Percentiles rank a stretch among this genome's conserved stretches.
These are phyloP conservation scores for Darevskia nairensis DNA, from an alignment of 2,797 vertebrate species.

Conservation along the genomic window DNA sequence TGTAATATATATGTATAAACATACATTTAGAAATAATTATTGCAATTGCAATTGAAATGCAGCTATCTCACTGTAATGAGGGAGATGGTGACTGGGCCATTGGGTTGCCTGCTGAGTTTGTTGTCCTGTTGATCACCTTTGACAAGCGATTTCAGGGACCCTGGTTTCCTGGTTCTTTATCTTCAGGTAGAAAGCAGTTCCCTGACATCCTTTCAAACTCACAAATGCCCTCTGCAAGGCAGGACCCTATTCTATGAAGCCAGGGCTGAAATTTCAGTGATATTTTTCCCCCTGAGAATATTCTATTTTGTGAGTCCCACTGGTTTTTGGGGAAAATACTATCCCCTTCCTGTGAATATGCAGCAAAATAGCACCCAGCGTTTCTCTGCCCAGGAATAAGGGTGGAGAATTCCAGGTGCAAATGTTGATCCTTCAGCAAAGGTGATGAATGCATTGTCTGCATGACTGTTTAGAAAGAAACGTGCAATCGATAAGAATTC, in stretches of 20 bases:
- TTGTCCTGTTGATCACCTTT: background rate
- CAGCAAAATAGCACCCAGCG: too few species aligned
- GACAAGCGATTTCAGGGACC: background rate
- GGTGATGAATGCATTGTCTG: slow-evolving; percentile 7
- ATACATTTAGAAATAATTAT: background rate
- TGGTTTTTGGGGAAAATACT: background rate
- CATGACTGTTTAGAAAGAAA: slow-evolving; percentile 50
- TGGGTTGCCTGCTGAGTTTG: background rate
- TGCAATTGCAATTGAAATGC: background rate
- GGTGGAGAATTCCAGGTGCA: slow-evolving; percentile 13
- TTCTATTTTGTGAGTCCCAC: background rate
- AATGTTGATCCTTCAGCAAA: slow-evolving; percentile 26
- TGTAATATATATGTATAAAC: too few species aligned
- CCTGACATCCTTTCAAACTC: background rate
- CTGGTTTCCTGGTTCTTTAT: background rate
- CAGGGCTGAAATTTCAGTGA: background rate
- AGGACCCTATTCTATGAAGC: too few species aligned
- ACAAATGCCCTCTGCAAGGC: too few species aligned
- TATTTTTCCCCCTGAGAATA: background rate
- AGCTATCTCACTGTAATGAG: background rate
- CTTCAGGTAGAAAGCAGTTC: background rate
- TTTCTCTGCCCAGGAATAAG: background rate
- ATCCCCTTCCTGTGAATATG: too few species aligned
- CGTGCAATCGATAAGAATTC: slow-evolving; percentile 65
- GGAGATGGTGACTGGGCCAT: background rate